phyloP scores from a whole-genome alignment of 2,888 invertebrate genomes.

The Eupeodes luniger region DNA sequence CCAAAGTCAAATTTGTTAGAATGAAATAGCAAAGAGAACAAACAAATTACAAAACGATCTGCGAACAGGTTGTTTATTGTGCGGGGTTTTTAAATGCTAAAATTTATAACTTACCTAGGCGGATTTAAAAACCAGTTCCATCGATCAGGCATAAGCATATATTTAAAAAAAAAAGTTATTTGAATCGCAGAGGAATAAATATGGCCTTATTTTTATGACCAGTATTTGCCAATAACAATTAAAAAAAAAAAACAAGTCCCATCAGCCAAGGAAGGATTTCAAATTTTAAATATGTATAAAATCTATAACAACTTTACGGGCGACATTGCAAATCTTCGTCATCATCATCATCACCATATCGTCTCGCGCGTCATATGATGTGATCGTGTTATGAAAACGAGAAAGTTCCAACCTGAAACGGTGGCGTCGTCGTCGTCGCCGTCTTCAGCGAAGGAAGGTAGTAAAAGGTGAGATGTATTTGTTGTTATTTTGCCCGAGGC shows the following conservation, averaged over 20 bases:
- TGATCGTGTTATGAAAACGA: constrained; percentile 56
- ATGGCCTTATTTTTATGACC: constrained; percentile 14
- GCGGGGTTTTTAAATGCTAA: constrained; percentile 8
- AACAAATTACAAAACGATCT: not conserved
- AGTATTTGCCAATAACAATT: constrained; percentile 6
- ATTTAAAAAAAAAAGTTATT: constrained; percentile 8
- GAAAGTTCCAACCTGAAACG: constrained; percentile 45
- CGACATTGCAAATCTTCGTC: constrained; percentile 40
- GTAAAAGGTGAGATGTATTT: not conserved
- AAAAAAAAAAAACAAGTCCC: not conserved
- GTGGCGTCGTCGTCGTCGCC: constrained; percentile 41
- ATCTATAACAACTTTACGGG: not conserved
- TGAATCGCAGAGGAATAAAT: constrained; percentile 30
- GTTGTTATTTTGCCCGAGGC: constrained; percentile 17
- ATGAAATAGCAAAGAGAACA: constrained; percentile 9
- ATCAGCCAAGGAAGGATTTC: constrained; percentile 61
- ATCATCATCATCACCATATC: not conserved
- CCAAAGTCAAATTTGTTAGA: not conserved
- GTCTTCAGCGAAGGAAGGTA: not conserved
- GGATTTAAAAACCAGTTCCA: constrained; percentile 48
- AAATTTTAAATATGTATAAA: constrained; percentile 20
- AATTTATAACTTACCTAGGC: constrained; percentile 14
- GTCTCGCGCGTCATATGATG: not conserved
- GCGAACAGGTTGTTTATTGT: constrained; percentile 7
- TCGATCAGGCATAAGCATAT: not conserved